Conservation (phyloP, 2,888 invertebrate genomes). For the Operophtera brumata region DNA sequence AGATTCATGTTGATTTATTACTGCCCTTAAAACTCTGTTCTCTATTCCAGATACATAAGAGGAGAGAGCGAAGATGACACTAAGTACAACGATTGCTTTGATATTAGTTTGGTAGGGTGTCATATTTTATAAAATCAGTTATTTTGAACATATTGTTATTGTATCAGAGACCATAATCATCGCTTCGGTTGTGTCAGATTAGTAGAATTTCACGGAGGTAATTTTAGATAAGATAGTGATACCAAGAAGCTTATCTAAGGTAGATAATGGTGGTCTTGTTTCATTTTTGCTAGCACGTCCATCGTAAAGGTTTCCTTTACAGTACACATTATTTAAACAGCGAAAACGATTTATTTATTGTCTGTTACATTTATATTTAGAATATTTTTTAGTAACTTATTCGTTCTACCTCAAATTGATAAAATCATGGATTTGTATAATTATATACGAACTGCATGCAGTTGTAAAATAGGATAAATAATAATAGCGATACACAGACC, state of each 20-base stretch:
- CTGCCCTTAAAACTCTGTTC: too few relatives aligned
- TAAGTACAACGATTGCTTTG: too few relatives aligned
- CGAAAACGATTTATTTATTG: too few relatives aligned
- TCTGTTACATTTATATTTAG: too few relatives aligned
- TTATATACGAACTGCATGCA: neutral
- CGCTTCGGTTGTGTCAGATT: constrained; percentile 55
- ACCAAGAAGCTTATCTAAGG: constrained; percentile 48
- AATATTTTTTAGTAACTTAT: neutral
- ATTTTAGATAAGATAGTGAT: constrained; percentile 67
- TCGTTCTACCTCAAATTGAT: neutral
- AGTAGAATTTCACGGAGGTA: constrained; percentile 56
- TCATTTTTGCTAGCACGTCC: constrained; percentile 3
- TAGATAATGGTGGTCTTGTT: constrained; percentile 36
- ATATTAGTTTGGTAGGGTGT: too few relatives aligned
- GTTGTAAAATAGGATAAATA: constrained; percentile 19
- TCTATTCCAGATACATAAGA: too few relatives aligned
- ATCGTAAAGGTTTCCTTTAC: constrained; percentile 1
- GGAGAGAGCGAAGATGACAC: too few relatives aligned
- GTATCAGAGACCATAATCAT: constrained; percentile 47
- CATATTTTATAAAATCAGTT: neutral
- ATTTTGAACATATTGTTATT: constrained; percentile 37
- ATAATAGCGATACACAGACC: constrained; percentile 44
- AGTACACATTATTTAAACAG: neutral
- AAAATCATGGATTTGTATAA: too few relatives aligned
- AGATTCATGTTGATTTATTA: too few relatives aligned